Evolutionary conservation across 2,113 vertebrate species (phyloP).

Genomic region (Brachyhypopomus occidentalis): DNA sequence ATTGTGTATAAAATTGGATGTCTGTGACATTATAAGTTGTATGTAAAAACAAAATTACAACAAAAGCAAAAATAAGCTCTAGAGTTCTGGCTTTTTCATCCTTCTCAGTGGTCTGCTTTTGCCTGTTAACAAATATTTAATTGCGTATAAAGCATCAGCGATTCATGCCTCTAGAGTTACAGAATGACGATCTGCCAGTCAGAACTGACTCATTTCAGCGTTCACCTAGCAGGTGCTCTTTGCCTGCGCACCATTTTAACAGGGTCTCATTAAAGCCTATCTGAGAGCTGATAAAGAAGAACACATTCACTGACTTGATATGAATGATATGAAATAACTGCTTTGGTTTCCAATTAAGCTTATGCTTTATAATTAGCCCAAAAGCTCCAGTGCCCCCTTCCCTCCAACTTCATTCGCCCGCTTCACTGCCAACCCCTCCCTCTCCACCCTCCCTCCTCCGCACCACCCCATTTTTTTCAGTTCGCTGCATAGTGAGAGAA

Average conservation of each 20-base stretch:
- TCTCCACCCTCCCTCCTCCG: neutral
- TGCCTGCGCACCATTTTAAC: constrained; percentile 59
- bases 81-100: neutral
- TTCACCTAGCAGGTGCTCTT: constrained; percentile 39
- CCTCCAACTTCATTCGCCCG: constrained; percentile 41
- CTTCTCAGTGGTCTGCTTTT: neutral
- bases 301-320: constrained; percentile 55
- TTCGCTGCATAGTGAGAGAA: constrained; percentile 59
- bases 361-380: constrained; percentile 67
- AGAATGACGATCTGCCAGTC: neutral
- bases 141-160: neutral
- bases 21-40: too few relatives aligned
- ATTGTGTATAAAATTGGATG: too few relatives aligned
- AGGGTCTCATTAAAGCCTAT: constrained; percentile 69
- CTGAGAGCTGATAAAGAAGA: constrained; percentile 63
- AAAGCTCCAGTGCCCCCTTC: constrained; percentile 47
- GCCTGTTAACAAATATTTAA: neutral
- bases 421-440: neutral
- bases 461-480: constrained; percentile 45
- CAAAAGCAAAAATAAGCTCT: neutral
- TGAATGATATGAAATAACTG: constrained; percentile 64
- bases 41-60: neutral
- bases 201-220: neutral
- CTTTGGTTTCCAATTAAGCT: constrained; percentile 72
- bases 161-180: neutral